phyloP scores from a whole-genome alignment of 23 tunicate species.

The Halocynthia aurantium region DNA sequence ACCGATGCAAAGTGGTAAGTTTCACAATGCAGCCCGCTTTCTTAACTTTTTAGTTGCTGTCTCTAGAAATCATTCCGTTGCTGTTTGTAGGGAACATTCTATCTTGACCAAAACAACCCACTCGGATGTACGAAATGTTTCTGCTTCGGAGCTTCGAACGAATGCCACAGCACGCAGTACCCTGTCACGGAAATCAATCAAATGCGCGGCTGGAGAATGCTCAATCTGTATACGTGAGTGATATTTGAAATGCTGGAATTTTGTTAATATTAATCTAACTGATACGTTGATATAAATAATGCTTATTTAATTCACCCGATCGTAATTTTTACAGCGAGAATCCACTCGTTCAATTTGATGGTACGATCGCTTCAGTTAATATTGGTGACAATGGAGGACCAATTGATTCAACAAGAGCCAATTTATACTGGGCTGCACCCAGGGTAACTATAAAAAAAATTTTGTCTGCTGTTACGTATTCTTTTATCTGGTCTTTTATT shows the following conservation, averaged over 20 bases:
- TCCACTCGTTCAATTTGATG: constrained; percentile 10
- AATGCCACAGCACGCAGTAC: constrained; percentile 58
- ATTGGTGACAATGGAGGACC: constrained; percentile 47
- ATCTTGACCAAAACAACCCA: constrained; percentile 56
- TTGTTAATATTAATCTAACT: neutral
- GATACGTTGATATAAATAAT: neutral
- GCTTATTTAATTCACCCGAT: neutral
- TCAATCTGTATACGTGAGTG: constrained; percentile 34
- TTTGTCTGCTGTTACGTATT: neutral
- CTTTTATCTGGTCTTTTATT: no score
- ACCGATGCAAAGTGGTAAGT: constrained; percentile 84
- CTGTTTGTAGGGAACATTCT: constrained; percentile 46
- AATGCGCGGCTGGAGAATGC: constrained; percentile 72
- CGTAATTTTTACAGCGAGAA: constrained; percentile 10
- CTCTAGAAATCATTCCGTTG: neutral
- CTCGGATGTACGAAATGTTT: constrained; percentile 85
- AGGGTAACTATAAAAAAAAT: constrained; percentile 16
- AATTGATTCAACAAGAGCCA: constrained; percentile 24
- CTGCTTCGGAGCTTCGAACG: constrained; percentile 59
- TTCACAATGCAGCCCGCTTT: neutral
- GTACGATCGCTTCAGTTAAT: constrained; percentile 27
- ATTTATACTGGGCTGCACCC: constrained; percentile 80
- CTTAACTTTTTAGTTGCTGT: neutral
- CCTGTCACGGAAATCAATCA: constrained; percentile 63
- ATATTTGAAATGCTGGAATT: no score